Evolutionary conservation across 2,113 vertebrate species (phyloP), one percentile per base, ranked within the genome.

Genomic region (Planiliza haematocheilus): DNA sequence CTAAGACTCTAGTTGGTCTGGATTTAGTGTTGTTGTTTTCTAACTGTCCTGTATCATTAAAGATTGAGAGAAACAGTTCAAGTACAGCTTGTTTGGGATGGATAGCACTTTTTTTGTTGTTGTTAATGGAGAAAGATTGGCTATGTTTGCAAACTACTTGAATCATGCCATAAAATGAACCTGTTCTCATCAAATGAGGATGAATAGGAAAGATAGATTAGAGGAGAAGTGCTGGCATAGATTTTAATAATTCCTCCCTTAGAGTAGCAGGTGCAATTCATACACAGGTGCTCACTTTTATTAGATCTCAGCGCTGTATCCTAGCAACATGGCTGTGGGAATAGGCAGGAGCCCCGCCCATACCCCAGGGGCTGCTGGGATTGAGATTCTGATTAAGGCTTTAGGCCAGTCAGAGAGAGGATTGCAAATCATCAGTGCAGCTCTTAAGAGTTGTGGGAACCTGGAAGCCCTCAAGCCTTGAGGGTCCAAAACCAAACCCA

Each of bases 381-480:
- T 86, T 89, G 85, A 83, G 85, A 84, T 79, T 86, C 83, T 89
- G 86, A 91, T 83, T 82, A 80, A 84, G 83, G 83, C 77, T 77
- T 87, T 74, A 65, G 79, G 81, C 68, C 59, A 70, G 61, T 73
- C 30, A 8, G 59, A 70, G 45, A 77, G 68, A 74, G 84, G 80
- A 79, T 86, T 88, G 82, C 74, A 86, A 82, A 86, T 90, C 75
- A 86, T 86, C 86, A 85, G 80, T 24, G 8, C n/a, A 53, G 79
- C 85, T 82, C 60, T 83, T 79, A 81, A 85, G 84, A 85, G 55
- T 53, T 84, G 87, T 82, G 83, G 74, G 88, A 91, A 87, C 72
- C 74, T 77, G 74, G 85, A 78, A 78, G 82, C 69, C 57, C 57
- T 63, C 16, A 41, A 77, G 74, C 82, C 86, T 82, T 82, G 38